These are phyloP conservation scores for Pseudochirops corinnae DNA, from an alignment of 2,797 vertebrate genomes.

Conservation along the genomic window DNA sequence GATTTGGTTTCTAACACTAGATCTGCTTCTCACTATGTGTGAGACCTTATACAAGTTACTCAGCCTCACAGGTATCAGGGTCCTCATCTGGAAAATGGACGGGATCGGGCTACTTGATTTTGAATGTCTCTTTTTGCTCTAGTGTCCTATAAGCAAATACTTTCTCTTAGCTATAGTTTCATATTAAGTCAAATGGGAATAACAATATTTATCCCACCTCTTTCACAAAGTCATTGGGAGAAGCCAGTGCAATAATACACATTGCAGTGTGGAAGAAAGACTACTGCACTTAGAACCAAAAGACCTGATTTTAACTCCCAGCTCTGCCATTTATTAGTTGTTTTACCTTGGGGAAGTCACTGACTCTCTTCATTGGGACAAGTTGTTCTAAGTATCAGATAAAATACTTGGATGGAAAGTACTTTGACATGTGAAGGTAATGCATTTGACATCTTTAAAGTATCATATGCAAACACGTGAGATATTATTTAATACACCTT, in stretches of 20 bases:
- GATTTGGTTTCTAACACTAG: not conserved
- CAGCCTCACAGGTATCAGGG: not conserved
- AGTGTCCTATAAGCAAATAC: not conserved
- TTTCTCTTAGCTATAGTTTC: not conserved
- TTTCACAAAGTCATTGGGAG: not conserved
- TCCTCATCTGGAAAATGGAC: not conserved
- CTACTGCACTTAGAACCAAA: not conserved
- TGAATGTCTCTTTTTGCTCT: not conserved
- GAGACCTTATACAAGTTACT: not conserved
- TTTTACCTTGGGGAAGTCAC: not conserved
- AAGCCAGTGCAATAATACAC: not conserved
- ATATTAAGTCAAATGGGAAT: not conserved
- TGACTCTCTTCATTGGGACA: not conserved
- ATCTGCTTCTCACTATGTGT: not conserved
- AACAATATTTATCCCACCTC: not conserved
- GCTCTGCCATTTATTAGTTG: not conserved
- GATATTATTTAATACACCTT: not conserved
- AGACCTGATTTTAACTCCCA: not conserved
- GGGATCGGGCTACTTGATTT: not conserved
- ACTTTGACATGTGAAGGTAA: not conserved
- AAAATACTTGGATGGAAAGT: not conserved
- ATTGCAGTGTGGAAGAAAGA: not conserved
- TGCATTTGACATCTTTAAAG: not conserved
- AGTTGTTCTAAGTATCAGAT: not conserved
- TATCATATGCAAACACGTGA: not conserved